phyloP scores from a whole-genome alignment of 2,888 invertebrate genomes.

The Standfussiana lucernea region DNA sequence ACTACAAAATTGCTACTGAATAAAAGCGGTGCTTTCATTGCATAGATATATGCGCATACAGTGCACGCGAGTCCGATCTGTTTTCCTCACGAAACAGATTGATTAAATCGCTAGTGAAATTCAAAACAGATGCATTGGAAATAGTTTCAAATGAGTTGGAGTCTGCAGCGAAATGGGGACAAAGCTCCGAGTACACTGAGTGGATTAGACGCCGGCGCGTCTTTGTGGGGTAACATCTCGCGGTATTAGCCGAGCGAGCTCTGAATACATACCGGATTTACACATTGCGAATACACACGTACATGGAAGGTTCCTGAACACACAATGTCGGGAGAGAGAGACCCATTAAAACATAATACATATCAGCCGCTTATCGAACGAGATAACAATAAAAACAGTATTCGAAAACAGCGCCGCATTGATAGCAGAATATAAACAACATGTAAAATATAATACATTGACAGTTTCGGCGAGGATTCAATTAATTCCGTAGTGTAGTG shows the following conservation, averaged over 20 bases:
- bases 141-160: constrained; percentile 57
- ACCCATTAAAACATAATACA: constrained; percentile 47
- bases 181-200: constrained; percentile 65
- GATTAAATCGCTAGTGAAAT: constrained; percentile 57
- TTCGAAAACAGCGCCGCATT: constrained; percentile 44
- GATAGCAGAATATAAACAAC: constrained; percentile 41
- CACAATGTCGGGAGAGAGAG: constrained; percentile 39
- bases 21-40: constrained; percentile 22
- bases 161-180: constrained; percentile 54
- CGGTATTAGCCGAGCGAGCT: constrained; percentile 37
- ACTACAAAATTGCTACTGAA: constrained; percentile 20
- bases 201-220: constrained; percentile 64
- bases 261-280: constrained; percentile 49
- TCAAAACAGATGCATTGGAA: constrained; percentile 65
- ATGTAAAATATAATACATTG: constrained; percentile 24
- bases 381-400: constrained; percentile 57
- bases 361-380: constrained; percentile 42
- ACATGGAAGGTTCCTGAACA: constrained; percentile 45
- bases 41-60: constrained; percentile 34
- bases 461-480: constrained; percentile 51
- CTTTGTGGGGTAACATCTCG: constrained; percentile 44
- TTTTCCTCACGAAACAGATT: constrained; percentile 50
- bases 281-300: constrained; percentile 31
- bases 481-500: constrained; percentile 42
- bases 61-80: constrained; percentile 14